These are phyloP conservation scores for Podarcis cretensis DNA, from an alignment of 2,113 vertebrate genomes.

Conservation along the genomic window DNA sequence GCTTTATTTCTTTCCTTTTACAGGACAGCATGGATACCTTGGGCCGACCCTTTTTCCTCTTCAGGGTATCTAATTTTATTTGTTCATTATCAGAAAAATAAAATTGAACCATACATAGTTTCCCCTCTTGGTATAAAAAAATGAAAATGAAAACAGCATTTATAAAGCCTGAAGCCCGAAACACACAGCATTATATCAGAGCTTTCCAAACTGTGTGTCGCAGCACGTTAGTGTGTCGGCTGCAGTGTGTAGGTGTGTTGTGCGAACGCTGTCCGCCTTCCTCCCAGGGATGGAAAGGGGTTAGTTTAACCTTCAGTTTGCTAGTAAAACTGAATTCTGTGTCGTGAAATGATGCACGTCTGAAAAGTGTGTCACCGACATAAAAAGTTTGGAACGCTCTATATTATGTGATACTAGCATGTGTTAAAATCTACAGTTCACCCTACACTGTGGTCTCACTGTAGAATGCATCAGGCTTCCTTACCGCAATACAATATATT, in stretches of 20 bases:
- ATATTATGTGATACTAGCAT: too few species aligned
- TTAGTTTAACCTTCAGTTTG: too few species aligned
- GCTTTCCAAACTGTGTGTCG: too few species aligned
- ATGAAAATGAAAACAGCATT: not conserved
- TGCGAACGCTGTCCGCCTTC: too few species aligned
- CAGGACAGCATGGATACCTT: constrained; percentile 66
- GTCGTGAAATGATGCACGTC: too few species aligned
- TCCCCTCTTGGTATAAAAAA: rapidly evolving
- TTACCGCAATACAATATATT: not conserved
- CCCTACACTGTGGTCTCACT: not conserved
- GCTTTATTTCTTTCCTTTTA: constrained; percentile 67
- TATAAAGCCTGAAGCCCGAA: not conserved
- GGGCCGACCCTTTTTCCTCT: constrained; percentile 77
- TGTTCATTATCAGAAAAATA: not conserved
- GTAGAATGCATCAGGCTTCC: not conserved
- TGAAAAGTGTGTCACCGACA: too few species aligned
- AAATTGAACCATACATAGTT: not conserved
- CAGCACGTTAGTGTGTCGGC: too few species aligned
- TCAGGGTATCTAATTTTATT: constrained; percentile 72
- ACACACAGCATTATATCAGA: not conserved
- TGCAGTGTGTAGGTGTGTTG: too few species aligned
- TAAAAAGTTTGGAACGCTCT: too few species aligned
- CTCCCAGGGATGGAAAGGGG: too few species aligned
- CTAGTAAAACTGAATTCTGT: too few species aligned
- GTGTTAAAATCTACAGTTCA: not conserved